Evolutionary conservation across 2,888 invertebrate genomes (phyloP), one percentile per base, ranked within the genome.

Genomic region (Thumatha senex): DNA sequence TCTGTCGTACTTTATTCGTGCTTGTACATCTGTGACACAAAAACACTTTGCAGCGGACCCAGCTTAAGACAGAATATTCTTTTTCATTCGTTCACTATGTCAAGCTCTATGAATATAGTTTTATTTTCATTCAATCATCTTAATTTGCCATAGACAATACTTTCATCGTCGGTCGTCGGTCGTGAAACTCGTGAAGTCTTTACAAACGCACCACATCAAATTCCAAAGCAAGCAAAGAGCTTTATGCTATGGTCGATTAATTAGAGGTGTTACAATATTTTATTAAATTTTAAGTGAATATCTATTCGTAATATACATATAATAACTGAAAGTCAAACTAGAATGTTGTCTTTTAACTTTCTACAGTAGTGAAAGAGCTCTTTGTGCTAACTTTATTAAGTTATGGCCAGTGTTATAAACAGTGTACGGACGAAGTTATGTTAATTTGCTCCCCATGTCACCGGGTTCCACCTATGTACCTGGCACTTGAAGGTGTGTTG

Each of bases 391-490:
- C 62, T 64, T 64, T 66, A 61, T 59, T 58, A 56, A 80, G 78
- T 74, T 79, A 89, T 88, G 87, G 80, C 78, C 59, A 73, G 83
- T 85, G 82, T 78, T 77, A 57, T 73, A 69, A 63, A 73, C 74
- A 73, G 84, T 82, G 78, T 72, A 73, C 82, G 86, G 84, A 87
- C 87, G 81, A 84, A 85, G 86, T 84, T 87, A 88, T 89, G 89
- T 77, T 89, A 86, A 86, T 87, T 80, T 77, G 76, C 78, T 78
- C 72, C 80, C 77, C 77, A 84, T 84, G 84, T 82, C 86, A 88
- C 89, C 86, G 86, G 83, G 86, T 80, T 85, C 76, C 78, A 87
- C 86, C 87, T 87, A 82, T 81, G 76, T 87, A 84, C 86, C 89
- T 86, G 89, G 78, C 72, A 75, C 79, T 77, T 70, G 72, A 84